Evolutionary conservation across 2,888 invertebrate genomes (phyloP), one percentile per base, ranked within the genome.

Genomic region (Xylota segnis): DNA sequence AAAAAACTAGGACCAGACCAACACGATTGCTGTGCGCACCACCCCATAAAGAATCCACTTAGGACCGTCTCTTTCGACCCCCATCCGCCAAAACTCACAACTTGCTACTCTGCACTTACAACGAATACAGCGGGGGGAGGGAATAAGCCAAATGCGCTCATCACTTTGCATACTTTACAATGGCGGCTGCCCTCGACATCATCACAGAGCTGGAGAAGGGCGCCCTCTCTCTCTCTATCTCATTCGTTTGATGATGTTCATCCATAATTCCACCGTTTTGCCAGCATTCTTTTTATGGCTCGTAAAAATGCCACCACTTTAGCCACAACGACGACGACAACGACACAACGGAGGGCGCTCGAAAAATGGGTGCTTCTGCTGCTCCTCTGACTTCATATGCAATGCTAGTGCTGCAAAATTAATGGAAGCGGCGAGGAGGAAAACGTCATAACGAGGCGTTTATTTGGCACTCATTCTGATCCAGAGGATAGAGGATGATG

Each of bases 281-380:
- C 76, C 72, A 82, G 71, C 72, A 72, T 77, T 81, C 56, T 81
- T 86, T 86, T 82, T 82, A 86, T 86, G 81, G 66, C 29, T 65
- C 59, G 43, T 86, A 86, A 86, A 86, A 86, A 76, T 71, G 76
- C 86, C 76, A 63, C 61, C 82, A 82, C 82, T 86, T 84, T 82
- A 86, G 86, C 71, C 76, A 79, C 29, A 52, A 72, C 61, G 59
- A 83, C 59, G 50, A 68, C 59, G 50, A 68, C 74, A 23, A 59
- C 68, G n/a, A 75, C 45, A 52, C 47, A 34, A 23, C 23, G 52
- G 40, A 40, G 52, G 45, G 58, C 54, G 58, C 54, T 71, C 34
- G 34, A 70, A 70, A 40, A 63, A 72, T 58, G 43, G 56, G 50
- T 45, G 16, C 54, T 52, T 37, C 43, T 61, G 16, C 56, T 52